These are phyloP conservation scores for Peromyscus maniculatus DNA, from an alignment of 2,113 vertebrate species.

Conservation along the genomic window DNA sequence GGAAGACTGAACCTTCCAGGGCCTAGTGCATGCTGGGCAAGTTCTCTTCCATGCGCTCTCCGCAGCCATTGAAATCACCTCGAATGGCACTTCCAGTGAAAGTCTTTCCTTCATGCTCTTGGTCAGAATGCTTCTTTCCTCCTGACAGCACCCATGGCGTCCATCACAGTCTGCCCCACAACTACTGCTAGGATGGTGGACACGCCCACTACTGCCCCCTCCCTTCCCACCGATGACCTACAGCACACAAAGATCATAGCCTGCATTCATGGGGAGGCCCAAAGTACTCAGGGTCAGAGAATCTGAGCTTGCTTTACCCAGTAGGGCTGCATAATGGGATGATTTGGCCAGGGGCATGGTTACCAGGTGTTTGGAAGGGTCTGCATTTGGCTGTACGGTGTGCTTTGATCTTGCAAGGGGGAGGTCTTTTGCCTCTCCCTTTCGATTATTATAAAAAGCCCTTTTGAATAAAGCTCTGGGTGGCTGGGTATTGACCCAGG, in stretches of 20 bases:
- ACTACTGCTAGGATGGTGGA: neutral
- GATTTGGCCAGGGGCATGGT: too few species aligned
- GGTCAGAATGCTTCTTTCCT: neutral
- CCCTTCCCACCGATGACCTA: neutral
- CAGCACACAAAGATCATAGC: fast-evolving
- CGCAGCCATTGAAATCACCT: neutral
- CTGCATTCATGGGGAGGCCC: neutral
- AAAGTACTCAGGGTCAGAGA: too few species aligned
- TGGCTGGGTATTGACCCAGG: too few species aligned
- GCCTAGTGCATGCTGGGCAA: neutral
- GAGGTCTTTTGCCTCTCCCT: too few species aligned
- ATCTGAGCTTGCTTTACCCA: too few species aligned
- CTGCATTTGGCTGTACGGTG: too few species aligned
- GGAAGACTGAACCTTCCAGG: neutral
- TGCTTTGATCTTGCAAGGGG: too few species aligned
- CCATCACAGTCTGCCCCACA: neutral
- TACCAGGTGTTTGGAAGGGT: too few species aligned
- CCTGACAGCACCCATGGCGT: neutral
- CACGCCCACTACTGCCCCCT: neutral
- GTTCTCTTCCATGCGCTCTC: neutral
- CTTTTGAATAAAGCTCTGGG: too few species aligned
- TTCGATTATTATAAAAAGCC: too few species aligned
- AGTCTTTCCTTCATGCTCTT: neutral
- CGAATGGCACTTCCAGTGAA: neutral
- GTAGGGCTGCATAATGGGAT: too few species aligned